These are phyloP conservation scores for Andrena trimmerana DNA, from an alignment of 2,888 invertebrate genomes.

Conservation along the genomic window DNA sequence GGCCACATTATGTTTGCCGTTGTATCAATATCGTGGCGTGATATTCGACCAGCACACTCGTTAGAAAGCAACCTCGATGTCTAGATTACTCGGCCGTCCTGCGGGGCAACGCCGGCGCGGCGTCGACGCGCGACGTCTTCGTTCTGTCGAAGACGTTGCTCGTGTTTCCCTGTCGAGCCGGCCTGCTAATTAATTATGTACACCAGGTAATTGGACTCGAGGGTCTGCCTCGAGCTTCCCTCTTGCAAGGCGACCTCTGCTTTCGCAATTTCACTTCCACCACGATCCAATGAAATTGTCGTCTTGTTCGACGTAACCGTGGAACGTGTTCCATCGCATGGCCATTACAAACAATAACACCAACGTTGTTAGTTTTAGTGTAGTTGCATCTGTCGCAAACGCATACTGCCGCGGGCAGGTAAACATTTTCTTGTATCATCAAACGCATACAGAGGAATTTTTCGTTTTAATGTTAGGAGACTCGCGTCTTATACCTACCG, in stretches of 20 bases:
- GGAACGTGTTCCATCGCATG: background rate
- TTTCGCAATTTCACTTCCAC: conserved; percentile 16
- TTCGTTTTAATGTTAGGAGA: too few species aligned
- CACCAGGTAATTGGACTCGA: conserved; percentile 11
- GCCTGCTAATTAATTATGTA: conserved; percentile 33
- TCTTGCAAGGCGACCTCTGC: background rate
- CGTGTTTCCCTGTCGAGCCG: background rate
- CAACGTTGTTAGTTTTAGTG: too few species aligned
- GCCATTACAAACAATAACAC: background rate
- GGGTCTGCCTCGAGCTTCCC: background rate
- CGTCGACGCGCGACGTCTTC: conserved; percentile 13
- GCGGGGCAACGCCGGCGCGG: background rate
- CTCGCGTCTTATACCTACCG: too few species aligned
- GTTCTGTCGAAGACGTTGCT: conserved; percentile 21
- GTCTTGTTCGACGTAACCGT: background rate
- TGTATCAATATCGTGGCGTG: conserved; percentile 63
- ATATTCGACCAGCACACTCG: conserved; percentile 55
- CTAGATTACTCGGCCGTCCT: conserved; percentile 26
- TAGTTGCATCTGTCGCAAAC: too few species aligned
- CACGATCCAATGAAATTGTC: background rate
- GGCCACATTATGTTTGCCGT: conserved; percentile 63
- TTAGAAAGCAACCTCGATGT: conserved; percentile 39
- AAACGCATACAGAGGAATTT: too few species aligned
- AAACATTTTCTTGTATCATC: too few species aligned
- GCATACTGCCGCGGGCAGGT: too few species aligned